A percentile compares a stretch with the other conserved stretches of the same genome.
phyloP scores from a whole-genome alignment of 2,113 vertebrate species.

The Paratilapia polleni region DNA sequence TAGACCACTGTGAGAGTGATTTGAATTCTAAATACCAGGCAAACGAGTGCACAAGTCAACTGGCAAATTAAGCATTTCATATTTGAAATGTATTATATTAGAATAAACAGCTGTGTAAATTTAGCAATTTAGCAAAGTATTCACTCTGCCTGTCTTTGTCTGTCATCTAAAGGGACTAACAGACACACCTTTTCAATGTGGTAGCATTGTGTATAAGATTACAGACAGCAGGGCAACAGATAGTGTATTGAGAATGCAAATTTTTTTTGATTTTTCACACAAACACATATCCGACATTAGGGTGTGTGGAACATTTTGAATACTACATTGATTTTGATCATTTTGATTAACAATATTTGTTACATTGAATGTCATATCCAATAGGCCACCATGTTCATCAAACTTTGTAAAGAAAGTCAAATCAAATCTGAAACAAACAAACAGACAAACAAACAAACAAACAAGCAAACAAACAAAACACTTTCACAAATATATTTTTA shows the following conservation, averaged over 20 bases:
- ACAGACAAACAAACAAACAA: too few species aligned
- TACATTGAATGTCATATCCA: neutral
- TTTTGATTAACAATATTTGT: neutral
- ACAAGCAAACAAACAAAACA: too few species aligned
- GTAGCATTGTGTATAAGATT: slow-evolving; percentile 1
- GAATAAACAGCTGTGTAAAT: slow-evolving; percentile 1
- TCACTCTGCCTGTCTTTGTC: neutral
- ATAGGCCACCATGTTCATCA: too few species aligned
- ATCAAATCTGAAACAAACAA: too few species aligned
- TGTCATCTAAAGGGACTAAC: neutral
- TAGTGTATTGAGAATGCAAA: slow-evolving; percentile 10
- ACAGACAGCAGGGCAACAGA: slow-evolving; percentile 35
- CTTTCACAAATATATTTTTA: too few species aligned
- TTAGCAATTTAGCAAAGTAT: neutral
- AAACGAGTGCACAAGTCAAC: slow-evolving; percentile 22
- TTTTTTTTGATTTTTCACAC: neutral
- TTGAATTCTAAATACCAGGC: slow-evolving; percentile 53
- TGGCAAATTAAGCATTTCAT: slow-evolving; percentile 38
- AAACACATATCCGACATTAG: neutral
- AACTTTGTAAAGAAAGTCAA: too few species aligned
- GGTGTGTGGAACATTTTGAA: neutral
- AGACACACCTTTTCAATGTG: neutral
- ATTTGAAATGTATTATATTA: slow-evolving; percentile 15
- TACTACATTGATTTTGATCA: neutral
- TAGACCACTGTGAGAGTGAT: slow-evolving; percentile 55